Evolutionary conservation across 2,113 vertebrate species (phyloP).

Genomic region (Puffinus mauretanicus): DNA sequence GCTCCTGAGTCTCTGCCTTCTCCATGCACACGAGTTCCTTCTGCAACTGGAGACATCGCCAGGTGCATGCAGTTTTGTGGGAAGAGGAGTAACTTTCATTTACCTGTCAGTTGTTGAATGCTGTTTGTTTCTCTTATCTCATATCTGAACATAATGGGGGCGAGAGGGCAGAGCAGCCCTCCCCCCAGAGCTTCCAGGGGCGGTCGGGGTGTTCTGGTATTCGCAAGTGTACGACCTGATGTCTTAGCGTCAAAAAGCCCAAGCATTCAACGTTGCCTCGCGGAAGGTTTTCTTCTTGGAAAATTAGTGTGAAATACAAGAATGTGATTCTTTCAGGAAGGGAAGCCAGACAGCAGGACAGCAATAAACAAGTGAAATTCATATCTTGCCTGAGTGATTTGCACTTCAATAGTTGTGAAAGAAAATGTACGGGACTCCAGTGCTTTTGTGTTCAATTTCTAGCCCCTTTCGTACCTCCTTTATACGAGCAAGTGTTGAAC

Average conservation of each 20-base stretch:
- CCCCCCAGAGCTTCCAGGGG: neutral
- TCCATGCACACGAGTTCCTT: neutral
- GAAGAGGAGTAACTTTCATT: neutral
- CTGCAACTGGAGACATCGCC: neutral
- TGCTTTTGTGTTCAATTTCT: conserved; percentile 73
- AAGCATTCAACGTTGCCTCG: conserved; percentile 18
- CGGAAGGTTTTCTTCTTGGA: conserved; percentile 63
- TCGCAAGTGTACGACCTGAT: neutral
- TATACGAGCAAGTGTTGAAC: conserved; percentile 70
- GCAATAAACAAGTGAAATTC: conserved; percentile 79
- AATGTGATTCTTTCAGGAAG: conserved; percentile 57
- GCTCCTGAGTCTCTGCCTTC: conserved; percentile 24
- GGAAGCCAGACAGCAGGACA: conserved; percentile 72
- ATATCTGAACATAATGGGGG: neutral
- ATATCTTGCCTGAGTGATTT: conserved; percentile 74
- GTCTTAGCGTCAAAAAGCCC: neutral
- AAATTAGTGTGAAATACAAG: conserved; percentile 58
- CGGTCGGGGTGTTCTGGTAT: neutral
- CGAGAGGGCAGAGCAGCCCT: neutral
- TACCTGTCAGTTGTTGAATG: neutral
- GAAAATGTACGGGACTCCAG: conserved; percentile 69
- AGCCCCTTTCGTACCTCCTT: conserved; percentile 73
- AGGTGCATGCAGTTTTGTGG: neutral
- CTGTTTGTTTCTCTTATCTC: conserved; percentile 6
- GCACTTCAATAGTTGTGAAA: conserved; percentile 77